Conservation (phyloP, 2,113 vertebrate genomes). For the Sinocyclocheilus anophthalmus region DNA sequence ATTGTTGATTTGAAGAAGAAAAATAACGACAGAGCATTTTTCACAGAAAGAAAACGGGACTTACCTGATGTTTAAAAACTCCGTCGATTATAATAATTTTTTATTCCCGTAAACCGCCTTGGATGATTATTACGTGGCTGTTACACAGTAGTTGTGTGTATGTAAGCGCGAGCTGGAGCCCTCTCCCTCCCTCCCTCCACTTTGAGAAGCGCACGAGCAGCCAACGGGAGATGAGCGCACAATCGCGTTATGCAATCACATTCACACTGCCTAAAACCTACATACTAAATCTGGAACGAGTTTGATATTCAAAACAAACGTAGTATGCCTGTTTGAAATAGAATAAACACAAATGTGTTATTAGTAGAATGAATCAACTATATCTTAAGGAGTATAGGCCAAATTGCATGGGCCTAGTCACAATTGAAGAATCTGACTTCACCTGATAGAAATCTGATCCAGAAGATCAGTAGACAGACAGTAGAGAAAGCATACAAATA, state of each 20-base stretch:
- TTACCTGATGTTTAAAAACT: conserved; percentile 33
- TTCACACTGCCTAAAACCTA: not conserved
- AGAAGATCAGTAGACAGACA: not conserved
- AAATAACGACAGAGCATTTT: not conserved
- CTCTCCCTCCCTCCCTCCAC: conserved; percentile 19
- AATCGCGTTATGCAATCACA: conserved; percentile 53
- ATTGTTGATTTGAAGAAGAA: conserved; percentile 1
- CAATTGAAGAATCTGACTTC: not conserved
- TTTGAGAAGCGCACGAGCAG: conserved; percentile 21
- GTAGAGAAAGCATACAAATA: too few relatives aligned
- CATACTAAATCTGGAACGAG: not conserved
- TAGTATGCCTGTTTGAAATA: not conserved
- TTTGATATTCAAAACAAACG: not conserved
- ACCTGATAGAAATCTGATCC: not conserved
- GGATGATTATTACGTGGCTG: not conserved
- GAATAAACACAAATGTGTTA: not conserved
- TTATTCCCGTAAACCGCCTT: conserved; percentile 19
- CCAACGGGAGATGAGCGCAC: conserved; percentile 38
- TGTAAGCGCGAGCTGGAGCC: conserved; percentile 19
- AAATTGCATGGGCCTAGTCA: not conserved
- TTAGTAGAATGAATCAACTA: not conserved
- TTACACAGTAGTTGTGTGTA: not conserved
- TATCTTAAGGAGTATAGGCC: not conserved
- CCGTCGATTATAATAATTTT: not conserved
- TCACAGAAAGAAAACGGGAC: not conserved